Conservation (phyloP, 2,113 vertebrate species). For the Poecile atricapillus region DNA sequence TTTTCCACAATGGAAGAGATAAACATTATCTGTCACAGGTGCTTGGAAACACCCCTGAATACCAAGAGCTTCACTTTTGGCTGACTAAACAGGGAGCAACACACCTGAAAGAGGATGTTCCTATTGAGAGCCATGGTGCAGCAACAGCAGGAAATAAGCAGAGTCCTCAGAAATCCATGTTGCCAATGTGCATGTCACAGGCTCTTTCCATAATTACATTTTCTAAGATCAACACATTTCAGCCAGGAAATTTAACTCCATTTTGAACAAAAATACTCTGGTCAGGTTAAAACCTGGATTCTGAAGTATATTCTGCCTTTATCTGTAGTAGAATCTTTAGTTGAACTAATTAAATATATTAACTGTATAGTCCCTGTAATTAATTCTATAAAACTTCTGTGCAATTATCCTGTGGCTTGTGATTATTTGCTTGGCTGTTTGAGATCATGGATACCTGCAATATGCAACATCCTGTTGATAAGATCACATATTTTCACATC, state of each 20-base stretch:
- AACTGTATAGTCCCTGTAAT: background rate
- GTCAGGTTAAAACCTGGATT: background rate
- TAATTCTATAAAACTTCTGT: background rate
- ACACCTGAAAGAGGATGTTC: background rate
- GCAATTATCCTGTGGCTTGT: background rate
- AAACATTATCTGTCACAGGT: background rate
- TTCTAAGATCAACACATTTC: background rate
- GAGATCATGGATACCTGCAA: background rate
- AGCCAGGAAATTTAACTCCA: background rate
- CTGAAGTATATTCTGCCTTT: background rate
- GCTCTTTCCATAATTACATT: background rate
- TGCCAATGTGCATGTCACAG: accelerated
- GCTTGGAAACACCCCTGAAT: background rate
- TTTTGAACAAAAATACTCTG: background rate
- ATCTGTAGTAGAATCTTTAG: background rate
- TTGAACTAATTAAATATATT: background rate
- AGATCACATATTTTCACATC: accelerated
- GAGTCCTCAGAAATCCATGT: background rate
- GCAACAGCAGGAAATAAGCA: background rate
- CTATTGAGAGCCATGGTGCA: background rate
- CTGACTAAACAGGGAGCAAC: background rate
- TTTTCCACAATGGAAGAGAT: background rate
- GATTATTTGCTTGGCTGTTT: background rate
- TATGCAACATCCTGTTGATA: background rate
- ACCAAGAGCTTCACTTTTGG: background rate